Evolutionary conservation across 2,797 vertebrate species (phyloP), one percentile per base, ranked within the genome.

Genomic region (Heterohyrax brucei): DNA sequence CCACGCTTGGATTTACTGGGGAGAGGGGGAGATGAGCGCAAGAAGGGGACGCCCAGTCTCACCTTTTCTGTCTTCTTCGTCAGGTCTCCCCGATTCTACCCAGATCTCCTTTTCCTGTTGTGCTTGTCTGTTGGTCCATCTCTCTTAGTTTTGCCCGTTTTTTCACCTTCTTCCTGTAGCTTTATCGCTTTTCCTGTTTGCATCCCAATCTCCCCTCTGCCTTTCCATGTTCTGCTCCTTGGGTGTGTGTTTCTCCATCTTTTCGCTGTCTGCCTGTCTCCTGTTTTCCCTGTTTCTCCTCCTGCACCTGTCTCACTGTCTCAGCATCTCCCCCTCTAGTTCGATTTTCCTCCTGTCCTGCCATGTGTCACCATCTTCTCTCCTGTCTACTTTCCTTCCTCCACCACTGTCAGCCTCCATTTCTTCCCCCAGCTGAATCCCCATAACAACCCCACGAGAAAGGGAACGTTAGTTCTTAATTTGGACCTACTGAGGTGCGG

Each of bases 1-100:
- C 16, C n/a, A 84, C 46, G 77, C 87, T 66, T 77, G 96, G 70
- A 94, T 95, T 93, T 94, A 73, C 94, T 56, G 96, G 94, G 64
- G 95, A 89, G 79, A 87, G 81, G 86, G 62, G 83, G 84, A 91
- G 81, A 6, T 84, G 91, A 64, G 48, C 50, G 39, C 79, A 61
- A 93, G 75, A 94, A 87, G 78, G 91, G 79, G 91, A 89, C 62
- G 61, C 89, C 92, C 79, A 76, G 50, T 94, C 75, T 93, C 95
- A 77, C 84, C 87, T 93, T 91, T 78, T 77, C 93, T 76, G 61
- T 89, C 93, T 86, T 87, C 84, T 76, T 61, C 48, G 28, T 39
- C 80, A 53, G 73, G 33, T 91, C 48, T 87, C 79, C 93, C 66
- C 95, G 78, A 10, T 46, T 95, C 87, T 87, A 70, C 78, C 85